Conservation (phyloP, 2,797 vertebrate species). For the Sandelia bainsii region DNA sequence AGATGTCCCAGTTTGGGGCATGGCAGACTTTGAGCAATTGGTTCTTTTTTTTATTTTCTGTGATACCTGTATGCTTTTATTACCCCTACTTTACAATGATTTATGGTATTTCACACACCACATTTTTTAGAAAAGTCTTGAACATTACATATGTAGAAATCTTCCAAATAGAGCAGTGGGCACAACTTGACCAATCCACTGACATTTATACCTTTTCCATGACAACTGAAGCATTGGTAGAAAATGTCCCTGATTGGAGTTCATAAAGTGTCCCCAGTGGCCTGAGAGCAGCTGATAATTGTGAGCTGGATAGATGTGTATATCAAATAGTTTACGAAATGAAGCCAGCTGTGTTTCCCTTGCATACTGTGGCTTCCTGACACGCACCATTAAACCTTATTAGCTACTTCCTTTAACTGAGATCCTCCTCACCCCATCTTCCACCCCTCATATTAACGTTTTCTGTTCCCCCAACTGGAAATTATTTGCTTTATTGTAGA, state of each 20-base stretch:
- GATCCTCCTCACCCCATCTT: slow-evolving; percentile 95
- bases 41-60: no score
- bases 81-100: no score
- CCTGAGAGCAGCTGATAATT: slow-evolving; percentile 96
- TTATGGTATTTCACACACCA: no score
- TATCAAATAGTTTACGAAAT: slow-evolving; percentile 99
- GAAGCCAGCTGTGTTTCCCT: slow-evolving; percentile 99
- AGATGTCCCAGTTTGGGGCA: no score
- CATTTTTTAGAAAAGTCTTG: neutral
- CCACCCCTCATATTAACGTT: slow-evolving; percentile 99
- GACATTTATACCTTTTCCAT: slow-evolving; percentile 88
- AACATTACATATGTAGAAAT: neutral
- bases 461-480: slow-evolving; percentile 99
- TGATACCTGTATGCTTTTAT: no score
- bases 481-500: slow-evolving; percentile 99
- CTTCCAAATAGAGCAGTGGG: neutral
- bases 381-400: slow-evolving; percentile 99
- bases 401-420: slow-evolving; percentile 99
- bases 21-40: no score
- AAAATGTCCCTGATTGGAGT: slow-evolving; percentile 89
- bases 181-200: slow-evolving; percentile 9
- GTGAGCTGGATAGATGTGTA: slow-evolving; percentile 95
- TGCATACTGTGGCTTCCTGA: slow-evolving; percentile 99
- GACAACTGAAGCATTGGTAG: slow-evolving; percentile 87
- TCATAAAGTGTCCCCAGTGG: slow-evolving; percentile 94